These are phyloP conservation scores for Orchesella cincta DNA, from an alignment of 1,140 invertebrate genomes.

Conservation along the genomic window DNA sequence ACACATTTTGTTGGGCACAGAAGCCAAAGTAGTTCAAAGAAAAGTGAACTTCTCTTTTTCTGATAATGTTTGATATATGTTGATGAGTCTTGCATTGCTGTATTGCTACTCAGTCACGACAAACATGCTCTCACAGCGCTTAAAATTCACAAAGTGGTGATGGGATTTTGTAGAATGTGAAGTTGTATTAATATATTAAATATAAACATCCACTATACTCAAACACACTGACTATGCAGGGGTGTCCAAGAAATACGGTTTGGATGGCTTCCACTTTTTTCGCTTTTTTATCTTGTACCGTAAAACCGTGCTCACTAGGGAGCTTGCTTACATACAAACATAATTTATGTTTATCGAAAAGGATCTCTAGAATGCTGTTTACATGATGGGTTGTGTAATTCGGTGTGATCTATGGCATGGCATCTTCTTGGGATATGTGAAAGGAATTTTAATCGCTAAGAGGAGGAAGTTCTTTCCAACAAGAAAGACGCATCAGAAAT, in stretches of 20 bases:
- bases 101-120: background rate
- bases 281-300: conserved; percentile 18
- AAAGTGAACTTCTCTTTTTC: background rate
- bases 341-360: conserved; percentile 30
- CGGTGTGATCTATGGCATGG: conserved; percentile 33
- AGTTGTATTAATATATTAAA: conserved; percentile 16
- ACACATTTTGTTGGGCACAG: background rate
- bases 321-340: conserved; percentile 22
- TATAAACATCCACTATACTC: too few relatives aligned
- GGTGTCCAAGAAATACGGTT: conserved; percentile 9
- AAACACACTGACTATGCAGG: too few relatives aligned
- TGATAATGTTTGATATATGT: conserved; percentile 10
- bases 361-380: conserved; percentile 26
- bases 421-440: conserved; percentile 25
- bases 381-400: conserved; percentile 35
- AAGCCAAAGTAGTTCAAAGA: background rate
- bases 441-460: conserved; percentile 45
- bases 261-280: conserved; percentile 19
- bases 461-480: conserved; percentile 30
- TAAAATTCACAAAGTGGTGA: conserved; percentile 11
- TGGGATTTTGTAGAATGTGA: background rate
- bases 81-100: background rate
- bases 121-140: background rate
- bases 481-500: too few relatives aligned
- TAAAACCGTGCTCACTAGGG: conserved; percentile 19